Conservation (phyloP, 1,140 invertebrate genomes). For the Eurytemora carolleeae region DNA sequence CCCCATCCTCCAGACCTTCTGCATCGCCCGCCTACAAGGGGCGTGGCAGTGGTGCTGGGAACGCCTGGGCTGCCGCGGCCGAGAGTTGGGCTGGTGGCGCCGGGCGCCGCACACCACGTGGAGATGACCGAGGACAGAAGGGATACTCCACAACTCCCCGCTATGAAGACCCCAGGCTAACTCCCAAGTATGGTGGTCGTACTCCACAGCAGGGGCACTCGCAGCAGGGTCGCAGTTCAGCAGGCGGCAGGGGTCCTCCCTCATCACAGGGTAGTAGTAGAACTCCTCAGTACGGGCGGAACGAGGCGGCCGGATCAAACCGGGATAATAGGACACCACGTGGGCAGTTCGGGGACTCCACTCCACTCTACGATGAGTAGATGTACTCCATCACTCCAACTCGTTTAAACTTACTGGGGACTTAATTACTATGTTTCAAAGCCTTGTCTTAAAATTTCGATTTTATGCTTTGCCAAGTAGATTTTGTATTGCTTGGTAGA, state of each 20-base stretch:
- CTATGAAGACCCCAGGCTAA: neutral
- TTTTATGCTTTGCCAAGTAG: no score
- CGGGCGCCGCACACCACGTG: neutral
- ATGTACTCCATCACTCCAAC: no score
- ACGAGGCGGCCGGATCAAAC: neutral
- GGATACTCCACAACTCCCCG: neutral
- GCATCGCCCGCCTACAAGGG: neutral
- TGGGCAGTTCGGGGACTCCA: neutral
- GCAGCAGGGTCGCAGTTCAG: neutral
- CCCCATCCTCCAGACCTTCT: no score
- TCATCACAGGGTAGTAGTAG: neutral
- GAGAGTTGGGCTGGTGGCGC: neutral
- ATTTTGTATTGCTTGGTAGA: no score
- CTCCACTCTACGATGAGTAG: conserved; percentile 4
- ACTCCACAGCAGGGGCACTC: neutral
- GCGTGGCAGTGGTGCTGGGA: neutral
- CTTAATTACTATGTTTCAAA: no score
- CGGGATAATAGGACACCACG: neutral
- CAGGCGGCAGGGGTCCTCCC: neutral
- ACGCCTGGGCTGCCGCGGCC: neutral
- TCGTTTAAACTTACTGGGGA: no score
- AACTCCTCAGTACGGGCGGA: neutral
- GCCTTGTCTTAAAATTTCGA: no score
- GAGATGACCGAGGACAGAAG: neutral
- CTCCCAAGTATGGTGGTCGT: neutral